These are phyloP conservation scores for Lochmaea capreae DNA, from an alignment of 2,888 invertebrate genomes.

Conservation along the genomic window DNA sequence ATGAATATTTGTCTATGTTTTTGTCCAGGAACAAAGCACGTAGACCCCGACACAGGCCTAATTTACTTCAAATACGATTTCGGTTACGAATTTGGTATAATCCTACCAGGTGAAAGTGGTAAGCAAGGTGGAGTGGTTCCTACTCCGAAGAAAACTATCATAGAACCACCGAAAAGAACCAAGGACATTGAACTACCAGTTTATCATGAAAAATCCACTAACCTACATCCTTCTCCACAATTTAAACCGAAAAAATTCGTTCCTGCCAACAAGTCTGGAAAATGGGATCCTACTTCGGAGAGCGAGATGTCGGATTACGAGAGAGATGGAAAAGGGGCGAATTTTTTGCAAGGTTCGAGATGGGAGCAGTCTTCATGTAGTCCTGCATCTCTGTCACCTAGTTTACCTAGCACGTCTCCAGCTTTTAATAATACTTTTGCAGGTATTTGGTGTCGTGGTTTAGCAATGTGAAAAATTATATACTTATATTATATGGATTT, in stretches of 20 bases:
- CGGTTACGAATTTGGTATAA: constrained; percentile 82
- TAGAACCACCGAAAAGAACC: constrained; percentile 69
- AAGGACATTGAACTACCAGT: constrained; percentile 76
- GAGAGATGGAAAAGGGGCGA: constrained; percentile 64
- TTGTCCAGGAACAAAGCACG: constrained; percentile 76
- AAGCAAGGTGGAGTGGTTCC: constrained; percentile 65
- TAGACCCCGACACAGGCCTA: constrained; percentile 80
- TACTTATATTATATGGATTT: constrained; percentile 6
- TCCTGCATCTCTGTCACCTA: constrained; percentile 71
- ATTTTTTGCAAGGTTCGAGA: constrained; percentile 58
- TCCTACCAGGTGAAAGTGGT: constrained; percentile 76
- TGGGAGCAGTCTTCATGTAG: constrained; percentile 69
- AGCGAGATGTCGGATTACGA: constrained; percentile 73
- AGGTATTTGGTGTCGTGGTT: constrained; percentile 55
- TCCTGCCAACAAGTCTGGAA: constrained; percentile 66
- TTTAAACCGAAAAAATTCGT: constrained; percentile 65
- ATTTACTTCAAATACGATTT: constrained; percentile 87
- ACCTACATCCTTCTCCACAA: constrained; percentile 55
- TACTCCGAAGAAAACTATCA: constrained; percentile 64
- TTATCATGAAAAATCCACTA: constrained; percentile 70
- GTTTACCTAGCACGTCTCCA: constrained; percentile 71
- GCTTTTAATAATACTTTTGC: constrained; percentile 63
- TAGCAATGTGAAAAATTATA: constrained; percentile 22
- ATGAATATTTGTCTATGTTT: constrained; percentile 16
- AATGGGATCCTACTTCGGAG: constrained; percentile 74